These are phyloP conservation scores for Conus ventricosus DNA, from an alignment of 1,140 invertebrate genomes.

Conservation along the genomic window DNA sequence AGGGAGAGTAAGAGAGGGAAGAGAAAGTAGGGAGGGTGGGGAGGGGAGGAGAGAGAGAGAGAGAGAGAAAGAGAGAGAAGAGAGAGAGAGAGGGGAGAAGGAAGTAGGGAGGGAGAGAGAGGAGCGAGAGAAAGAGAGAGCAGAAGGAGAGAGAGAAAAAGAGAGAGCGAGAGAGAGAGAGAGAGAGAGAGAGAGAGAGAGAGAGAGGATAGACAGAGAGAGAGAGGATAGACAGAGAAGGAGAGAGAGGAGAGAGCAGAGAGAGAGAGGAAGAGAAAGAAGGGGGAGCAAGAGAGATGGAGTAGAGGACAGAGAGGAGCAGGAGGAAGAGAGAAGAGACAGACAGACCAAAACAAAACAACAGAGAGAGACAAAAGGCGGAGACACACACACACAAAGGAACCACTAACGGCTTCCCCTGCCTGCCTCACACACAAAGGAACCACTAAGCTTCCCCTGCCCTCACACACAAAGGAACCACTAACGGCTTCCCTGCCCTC, in stretches of 20 bases:
- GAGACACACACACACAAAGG: too few relatives aligned
- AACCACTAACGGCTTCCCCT: too few relatives aligned
- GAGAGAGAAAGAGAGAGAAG: neutral
- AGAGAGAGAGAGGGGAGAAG: neutral
- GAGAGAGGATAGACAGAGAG: neutral
- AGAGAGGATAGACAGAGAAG: neutral
- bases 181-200: neutral
- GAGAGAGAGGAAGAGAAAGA: neutral
- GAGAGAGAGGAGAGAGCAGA: neutral
- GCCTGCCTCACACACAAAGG: too few relatives aligned
- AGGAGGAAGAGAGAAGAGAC: neutral
- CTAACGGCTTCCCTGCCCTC: too few relatives aligned
- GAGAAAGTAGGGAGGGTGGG: too few relatives aligned
- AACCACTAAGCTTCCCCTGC: too few relatives aligned
- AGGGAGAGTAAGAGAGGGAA: neutral
- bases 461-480: too few relatives aligned
- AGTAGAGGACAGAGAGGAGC: neutral
- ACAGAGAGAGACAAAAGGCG: neutral
- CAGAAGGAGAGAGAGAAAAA: constrained; percentile 15
- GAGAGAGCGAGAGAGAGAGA: neutral
- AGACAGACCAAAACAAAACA: neutral
- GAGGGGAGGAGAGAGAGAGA: neutral
- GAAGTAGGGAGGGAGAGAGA: neutral
- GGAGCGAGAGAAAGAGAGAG: neutral
- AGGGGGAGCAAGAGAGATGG: neutral